phyloP scores from a whole-genome alignment of 2,113 vertebrate genomes.

The Zosterops pallidus region DNA sequence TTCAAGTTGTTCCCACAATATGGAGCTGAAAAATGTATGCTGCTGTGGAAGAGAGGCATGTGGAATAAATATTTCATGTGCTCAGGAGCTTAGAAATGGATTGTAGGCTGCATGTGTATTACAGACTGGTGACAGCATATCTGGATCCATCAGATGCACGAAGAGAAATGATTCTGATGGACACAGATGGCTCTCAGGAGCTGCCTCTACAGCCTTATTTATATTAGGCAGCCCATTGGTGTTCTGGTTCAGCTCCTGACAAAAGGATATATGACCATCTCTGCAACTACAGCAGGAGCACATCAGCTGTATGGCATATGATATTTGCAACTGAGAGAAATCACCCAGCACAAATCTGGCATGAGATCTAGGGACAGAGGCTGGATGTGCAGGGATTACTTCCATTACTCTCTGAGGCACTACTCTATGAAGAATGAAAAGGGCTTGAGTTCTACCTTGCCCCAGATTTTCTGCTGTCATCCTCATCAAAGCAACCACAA shows the following conservation, averaged over 20 bases:
- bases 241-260: not conserved
- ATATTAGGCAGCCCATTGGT: rapidly evolving
- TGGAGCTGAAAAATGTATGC: not conserved
- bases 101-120: not conserved
- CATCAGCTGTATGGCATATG: not conserved
- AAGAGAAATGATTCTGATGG: slow-evolving; percentile 5
- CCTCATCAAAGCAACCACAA: not conserved
- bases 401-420: not conserved
- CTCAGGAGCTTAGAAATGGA: not conserved
- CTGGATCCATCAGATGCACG: not conserved
- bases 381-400: not conserved
- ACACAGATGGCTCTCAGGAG: not conserved
- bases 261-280: not conserved
- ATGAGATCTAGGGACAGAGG: not conserved
- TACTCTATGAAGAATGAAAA: not conserved
- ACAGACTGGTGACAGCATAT: not conserved
- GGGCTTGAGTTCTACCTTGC: not conserved
- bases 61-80: not conserved
- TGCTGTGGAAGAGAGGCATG: not conserved
- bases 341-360: slow-evolving; percentile 2
- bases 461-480: not conserved
- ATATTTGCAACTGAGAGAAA: not conserved
- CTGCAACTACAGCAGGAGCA: not conserved
- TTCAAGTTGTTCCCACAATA: slow-evolving; percentile 26
- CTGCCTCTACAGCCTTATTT: not conserved